A percentile compares a stretch with the other conserved stretches of the same genome.
These are phyloP conservation scores for Mus spretus DNA, from an alignment of 2,797 vertebrate species.

Conservation along the genomic window DNA sequence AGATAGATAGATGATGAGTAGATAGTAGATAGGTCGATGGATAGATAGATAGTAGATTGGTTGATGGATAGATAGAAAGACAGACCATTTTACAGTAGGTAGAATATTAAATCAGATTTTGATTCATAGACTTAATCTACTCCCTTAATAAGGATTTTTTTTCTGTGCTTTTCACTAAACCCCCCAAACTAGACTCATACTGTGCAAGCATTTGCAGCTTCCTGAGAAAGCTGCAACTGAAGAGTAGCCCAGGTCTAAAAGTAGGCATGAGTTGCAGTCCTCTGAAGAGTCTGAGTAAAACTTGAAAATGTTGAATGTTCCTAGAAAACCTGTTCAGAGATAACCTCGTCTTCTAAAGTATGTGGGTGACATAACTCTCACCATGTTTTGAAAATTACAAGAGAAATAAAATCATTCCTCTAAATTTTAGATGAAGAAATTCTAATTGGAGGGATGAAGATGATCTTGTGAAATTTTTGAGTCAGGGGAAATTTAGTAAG, in stretches of 20 bases:
- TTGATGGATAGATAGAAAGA: background rate
- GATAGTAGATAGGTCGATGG: no score
- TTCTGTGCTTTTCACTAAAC: slow-evolving; percentile 18
- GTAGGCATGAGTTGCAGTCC: background rate
- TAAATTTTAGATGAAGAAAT: background rate
- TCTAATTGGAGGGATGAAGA: background rate
- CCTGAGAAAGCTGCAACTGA: background rate
- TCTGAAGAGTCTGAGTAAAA: background rate
- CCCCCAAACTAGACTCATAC: background rate
- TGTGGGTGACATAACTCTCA: background rate
- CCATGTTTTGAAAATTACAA: background rate
- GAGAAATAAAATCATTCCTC: background rate
- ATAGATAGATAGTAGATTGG: background rate
- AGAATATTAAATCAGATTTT: background rate
- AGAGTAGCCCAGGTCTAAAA: background rate
- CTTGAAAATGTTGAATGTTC: background rate
- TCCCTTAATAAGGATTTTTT: background rate
- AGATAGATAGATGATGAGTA: no score
- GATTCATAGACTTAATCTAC: background rate
- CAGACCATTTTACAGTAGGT: background rate
- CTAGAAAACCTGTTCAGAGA: background rate
- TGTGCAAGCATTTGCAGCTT: background rate
- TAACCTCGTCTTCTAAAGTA: background rate
- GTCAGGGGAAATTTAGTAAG: background rate
- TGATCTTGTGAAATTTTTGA: background rate